Conservation (phyloP, 1,140 invertebrate species). For the Drosophila parabipectinata region DNA sequence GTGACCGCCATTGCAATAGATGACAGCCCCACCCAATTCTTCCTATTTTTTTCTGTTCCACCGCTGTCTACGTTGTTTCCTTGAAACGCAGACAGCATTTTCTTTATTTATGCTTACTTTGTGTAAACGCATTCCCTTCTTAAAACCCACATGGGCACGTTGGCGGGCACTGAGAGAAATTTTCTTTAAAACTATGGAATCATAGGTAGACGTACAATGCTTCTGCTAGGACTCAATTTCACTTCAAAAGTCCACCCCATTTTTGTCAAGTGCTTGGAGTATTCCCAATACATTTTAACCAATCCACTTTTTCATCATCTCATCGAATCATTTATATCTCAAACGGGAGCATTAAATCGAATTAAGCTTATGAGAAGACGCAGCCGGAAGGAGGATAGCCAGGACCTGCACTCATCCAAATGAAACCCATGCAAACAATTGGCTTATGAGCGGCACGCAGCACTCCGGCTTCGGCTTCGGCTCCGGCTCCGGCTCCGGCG, state of each 20-base stretch:
- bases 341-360: conserved; percentile 83
- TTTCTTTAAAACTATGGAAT: not conserved
- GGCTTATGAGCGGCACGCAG: conserved; percentile 76
- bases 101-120: conserved; percentile 80
- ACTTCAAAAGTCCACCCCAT: no score
- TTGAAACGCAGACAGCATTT: conserved; percentile 59
- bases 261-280: conserved; percentile 22
- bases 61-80: conserved; percentile 54
- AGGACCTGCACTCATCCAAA: conserved; percentile 71
- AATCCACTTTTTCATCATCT: conserved; percentile 83
- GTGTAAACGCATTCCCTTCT: conserved; percentile 73
- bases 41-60: not conserved
- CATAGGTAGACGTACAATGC: not conserved
- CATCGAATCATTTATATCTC: conserved; percentile 83
- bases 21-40: conserved; percentile 21
- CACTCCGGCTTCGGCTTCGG: conserved; percentile 2
- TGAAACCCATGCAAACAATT: conserved; percentile 82
- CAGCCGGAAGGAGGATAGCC: conserved; percentile 52
- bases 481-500: no score
- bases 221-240: no score
- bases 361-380: conserved; percentile 80
- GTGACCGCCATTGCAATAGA: conserved; percentile 68
- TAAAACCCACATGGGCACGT: conserved; percentile 34
- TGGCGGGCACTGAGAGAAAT: conserved; percentile 4
- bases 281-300: conserved; percentile 82